Base-by-base conservation (phyloP, 2,888 invertebrate species). In the Dendrolimus pini region DNA sequence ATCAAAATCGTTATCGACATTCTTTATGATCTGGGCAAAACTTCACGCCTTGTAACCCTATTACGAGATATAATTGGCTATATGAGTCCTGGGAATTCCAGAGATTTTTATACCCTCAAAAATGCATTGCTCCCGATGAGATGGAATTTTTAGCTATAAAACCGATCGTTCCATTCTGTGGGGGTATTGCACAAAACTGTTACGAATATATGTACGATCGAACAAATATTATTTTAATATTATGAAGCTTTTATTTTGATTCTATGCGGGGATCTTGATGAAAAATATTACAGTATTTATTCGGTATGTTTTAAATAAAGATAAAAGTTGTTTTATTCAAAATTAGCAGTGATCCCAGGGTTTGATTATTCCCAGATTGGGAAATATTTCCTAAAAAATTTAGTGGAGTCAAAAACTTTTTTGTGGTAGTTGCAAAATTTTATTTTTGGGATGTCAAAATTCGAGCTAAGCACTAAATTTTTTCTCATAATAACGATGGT, bases 81-180 rank as follows among this genome's bases (percentile, higher is more conserved):
- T 47, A 10, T 47, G 47, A 47, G 47, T 47, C 47, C 47, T 47
- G 47, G 47, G 47, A 47, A 47, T 47, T 12, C 10, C 52, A 30
- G 1, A 41, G 56, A 56, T 56, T 56, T 55, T 56, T 41, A n/a
- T 41, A 56, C 52, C 53, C 53, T 56, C 47, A 47, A 47, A 47
- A 47, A 47, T 47, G 47, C 47, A 47, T 47, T 47, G 47, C 9
- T 47, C 47, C 47, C 47, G 47, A 47, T 47, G 47, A 47, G 47
- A 47, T 47, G 47, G 47, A 47, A 47, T 47, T 47, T 47, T 47
- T 9, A 47, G 47, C 47, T 12, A 47, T 47, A 47, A 47, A 47
- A 47, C 47, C 47, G 47, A 47, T 47, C 47, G 47, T 47, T 47
- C 12, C 47, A 47, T 47, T 47, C 12, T 47, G 47, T 47, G 12